Percentiles rank a stretch among this genome's conserved stretches.
Conservation (phyloP, 2,797 vertebrate species). For the Sphenopsis melanotis region DNA sequence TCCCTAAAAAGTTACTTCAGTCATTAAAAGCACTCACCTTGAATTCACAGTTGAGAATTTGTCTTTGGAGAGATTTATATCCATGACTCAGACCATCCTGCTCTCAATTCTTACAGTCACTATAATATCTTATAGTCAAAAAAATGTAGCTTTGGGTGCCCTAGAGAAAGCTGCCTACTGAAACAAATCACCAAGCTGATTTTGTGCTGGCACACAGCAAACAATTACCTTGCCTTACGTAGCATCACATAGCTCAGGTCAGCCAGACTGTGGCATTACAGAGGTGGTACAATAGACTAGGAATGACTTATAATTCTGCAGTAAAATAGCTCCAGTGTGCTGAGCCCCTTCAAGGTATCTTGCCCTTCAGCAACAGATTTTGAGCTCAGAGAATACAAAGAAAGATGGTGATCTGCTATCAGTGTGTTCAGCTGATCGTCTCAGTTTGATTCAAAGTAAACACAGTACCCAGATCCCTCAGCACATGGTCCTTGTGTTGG, state of each 20-base stretch:
- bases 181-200: background rate
- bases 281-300: background rate
- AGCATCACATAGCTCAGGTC: background rate
- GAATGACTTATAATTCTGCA: background rate
- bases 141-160: background rate
- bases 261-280: background rate
- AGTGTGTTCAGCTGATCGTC: background rate
- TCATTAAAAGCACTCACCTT: background rate
- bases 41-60: background rate
- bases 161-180: background rate
- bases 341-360: background rate
- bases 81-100: background rate
- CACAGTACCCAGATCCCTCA: background rate
- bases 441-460: background rate
- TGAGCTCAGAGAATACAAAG: background rate
- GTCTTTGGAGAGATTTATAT: background rate
- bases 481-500: background rate
- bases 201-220: background rate
- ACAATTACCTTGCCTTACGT: accelerated
- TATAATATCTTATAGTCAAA: background rate
- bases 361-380: background rate
- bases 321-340: background rate
- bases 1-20: background rate
- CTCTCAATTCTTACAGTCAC: background rate
- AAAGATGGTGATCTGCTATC: background rate